These are phyloP conservation scores for Pedicia rivosa DNA, from an alignment of 2,888 invertebrate species.

Conservation along the genomic window DNA sequence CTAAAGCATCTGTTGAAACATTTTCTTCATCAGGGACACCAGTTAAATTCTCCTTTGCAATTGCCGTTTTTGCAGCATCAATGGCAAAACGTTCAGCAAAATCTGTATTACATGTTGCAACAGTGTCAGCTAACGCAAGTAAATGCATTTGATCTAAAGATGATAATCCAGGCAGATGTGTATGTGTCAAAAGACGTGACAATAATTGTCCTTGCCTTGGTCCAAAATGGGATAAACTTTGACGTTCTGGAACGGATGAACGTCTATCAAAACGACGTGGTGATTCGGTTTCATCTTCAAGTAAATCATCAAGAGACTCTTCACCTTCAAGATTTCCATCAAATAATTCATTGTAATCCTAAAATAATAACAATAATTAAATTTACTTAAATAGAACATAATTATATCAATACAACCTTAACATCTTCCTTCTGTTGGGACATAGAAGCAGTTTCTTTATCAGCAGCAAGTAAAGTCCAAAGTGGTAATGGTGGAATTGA, in stretches of 20 bases:
- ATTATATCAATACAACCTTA: slow-evolving; percentile 26
- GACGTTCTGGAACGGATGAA: slow-evolving; percentile 54
- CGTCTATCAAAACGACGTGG: slow-evolving; percentile 40
- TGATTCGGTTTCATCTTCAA: slow-evolving; percentile 56
- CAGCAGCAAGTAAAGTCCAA: slow-evolving; percentile 90
- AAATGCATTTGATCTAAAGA: slow-evolving; percentile 99
- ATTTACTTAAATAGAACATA: neutral
- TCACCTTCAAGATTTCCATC: slow-evolving; percentile 63
- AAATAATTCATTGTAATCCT: slow-evolving; percentile 84
- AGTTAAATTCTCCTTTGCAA: slow-evolving; percentile 46
- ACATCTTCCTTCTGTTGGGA: slow-evolving; percentile 31
- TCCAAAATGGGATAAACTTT: slow-evolving; percentile 71
- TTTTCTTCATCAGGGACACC: slow-evolving; percentile 36
- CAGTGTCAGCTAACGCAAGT: slow-evolving; percentile 94
- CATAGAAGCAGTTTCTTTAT: slow-evolving; percentile 58
- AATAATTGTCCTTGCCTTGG: slow-evolving; percentile 72
- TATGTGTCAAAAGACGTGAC: slow-evolving; percentile 84
- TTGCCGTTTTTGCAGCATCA: slow-evolving; percentile 47
- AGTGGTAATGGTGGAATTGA: slow-evolving; percentile 96
- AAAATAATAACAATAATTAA: slow-evolving; percentile 10
- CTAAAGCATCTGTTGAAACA: slow-evolving; percentile 61
- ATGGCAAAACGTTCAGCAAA: slow-evolving; percentile 68
- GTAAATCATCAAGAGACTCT: slow-evolving; percentile 63
- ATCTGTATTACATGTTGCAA: slow-evolving; percentile 82
- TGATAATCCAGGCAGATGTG: slow-evolving; percentile 84